Evolutionary conservation across 2,888 invertebrate species (phyloP).

Genomic region (Branchipolynoe longqiensis): DNA sequence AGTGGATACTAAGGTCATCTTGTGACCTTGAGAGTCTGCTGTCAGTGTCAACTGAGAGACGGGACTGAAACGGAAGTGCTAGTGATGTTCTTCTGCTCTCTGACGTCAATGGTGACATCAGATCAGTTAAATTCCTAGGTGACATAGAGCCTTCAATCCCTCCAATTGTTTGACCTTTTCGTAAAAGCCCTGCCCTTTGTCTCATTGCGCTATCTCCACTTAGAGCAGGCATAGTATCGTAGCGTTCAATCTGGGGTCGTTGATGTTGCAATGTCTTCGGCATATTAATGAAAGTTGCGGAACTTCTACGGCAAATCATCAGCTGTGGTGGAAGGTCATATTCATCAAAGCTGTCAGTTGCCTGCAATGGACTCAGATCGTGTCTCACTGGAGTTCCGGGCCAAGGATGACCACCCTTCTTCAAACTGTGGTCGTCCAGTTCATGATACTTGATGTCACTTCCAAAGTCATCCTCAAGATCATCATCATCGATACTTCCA

Average conservation of each 20-base stretch:
- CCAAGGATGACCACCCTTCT: not conserved
- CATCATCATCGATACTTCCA: not conserved
- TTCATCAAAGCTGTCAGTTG: slow-evolving; percentile 10
- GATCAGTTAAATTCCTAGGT: not conserved
- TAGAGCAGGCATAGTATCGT: not conserved
- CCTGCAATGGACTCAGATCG: slow-evolving; percentile 1
- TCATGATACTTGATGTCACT: not conserved
- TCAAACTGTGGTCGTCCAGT: not conserved
- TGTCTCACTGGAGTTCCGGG: too few relatives aligned
- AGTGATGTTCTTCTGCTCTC: slow-evolving; percentile 1
- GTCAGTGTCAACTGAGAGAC: not conserved
- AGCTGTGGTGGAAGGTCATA: slow-evolving; percentile 44
- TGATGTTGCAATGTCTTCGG: not conserved
- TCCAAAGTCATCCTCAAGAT: not conserved
- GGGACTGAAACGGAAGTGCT: not conserved
- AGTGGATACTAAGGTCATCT: not conserved
- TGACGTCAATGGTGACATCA: not conserved
- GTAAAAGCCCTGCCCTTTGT: not conserved
- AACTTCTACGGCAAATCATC: slow-evolving; percentile 25
- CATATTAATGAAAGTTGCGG: slow-evolving; percentile 23
- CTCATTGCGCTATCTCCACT: not conserved
- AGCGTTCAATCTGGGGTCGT: not conserved
- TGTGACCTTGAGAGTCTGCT: slow-evolving; percentile 23
- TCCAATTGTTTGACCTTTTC: not conserved
- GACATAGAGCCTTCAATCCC: not conserved